Evolutionary conservation across 2,888 invertebrate genomes (phyloP).

Genomic region (Troilus luridus): DNA sequence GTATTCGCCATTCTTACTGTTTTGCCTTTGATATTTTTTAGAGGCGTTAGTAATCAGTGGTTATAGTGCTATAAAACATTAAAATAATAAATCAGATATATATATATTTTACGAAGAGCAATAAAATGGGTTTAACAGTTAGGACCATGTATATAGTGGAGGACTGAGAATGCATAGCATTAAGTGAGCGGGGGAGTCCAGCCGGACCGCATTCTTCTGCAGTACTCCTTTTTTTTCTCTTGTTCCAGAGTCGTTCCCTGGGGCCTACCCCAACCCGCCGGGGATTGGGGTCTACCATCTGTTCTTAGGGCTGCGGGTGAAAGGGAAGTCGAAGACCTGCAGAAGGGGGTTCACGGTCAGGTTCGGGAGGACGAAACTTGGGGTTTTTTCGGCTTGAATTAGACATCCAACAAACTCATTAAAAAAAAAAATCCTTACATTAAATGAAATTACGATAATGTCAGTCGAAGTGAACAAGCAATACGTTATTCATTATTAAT

Average conservation of each 20-base stretch:
- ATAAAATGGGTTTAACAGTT: background rate
- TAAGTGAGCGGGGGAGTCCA: conserved; percentile 52
- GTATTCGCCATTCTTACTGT: background rate
- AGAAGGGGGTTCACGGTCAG: background rate
- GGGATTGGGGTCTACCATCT: conserved; percentile 56
- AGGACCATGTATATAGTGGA: background rate
- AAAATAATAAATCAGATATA: background rate
- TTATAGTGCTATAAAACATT: background rate
- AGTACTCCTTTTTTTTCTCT: conserved; percentile 49
- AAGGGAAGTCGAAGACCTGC: conserved; percentile 14
- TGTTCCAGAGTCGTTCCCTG: background rate
- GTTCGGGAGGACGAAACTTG: background rate
- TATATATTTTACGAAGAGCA: background rate
- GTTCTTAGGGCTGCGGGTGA: background rate
- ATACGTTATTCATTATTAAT: too few species aligned
- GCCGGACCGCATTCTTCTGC: conserved; percentile 52
- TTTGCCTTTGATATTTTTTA: background rate
- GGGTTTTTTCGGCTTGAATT: background rate
- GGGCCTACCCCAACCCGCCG: conserved; percentile 61
- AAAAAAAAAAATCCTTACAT: too few species aligned
- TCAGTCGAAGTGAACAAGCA: too few species aligned
- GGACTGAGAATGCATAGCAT: conserved; percentile 46
- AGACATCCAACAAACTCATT: background rate
- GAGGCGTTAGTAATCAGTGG: background rate
- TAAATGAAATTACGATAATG: too few species aligned